These are phyloP conservation scores for Hipparchia sbordonii DNA, from an alignment of 2,888 invertebrate genomes.

Conservation along the genomic window DNA sequence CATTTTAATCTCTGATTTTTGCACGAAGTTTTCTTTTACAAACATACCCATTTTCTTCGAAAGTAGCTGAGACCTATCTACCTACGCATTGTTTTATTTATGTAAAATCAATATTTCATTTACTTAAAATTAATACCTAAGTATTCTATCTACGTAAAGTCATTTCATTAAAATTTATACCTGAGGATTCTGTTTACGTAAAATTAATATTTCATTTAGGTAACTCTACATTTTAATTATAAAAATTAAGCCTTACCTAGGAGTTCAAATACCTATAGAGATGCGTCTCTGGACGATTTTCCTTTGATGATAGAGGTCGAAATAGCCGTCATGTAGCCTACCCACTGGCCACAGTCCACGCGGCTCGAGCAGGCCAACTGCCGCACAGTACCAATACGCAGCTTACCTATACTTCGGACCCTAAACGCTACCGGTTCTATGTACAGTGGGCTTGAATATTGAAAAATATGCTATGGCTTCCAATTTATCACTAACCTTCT, in stretches of 20 bases:
- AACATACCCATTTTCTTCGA: too few species aligned
- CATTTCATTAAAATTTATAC: too few species aligned
- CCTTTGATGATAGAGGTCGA: not conserved
- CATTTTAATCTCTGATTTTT: too few species aligned
- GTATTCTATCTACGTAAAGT: too few species aligned
- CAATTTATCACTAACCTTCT: not conserved
- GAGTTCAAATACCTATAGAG: not conserved
- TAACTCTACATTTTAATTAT: not conserved
- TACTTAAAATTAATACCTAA: not conserved
- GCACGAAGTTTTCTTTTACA: too few species aligned
- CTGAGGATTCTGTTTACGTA: not conserved
- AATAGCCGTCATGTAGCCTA: not conserved
- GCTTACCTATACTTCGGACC: constrained; percentile 54
- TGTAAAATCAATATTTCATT: too few species aligned
- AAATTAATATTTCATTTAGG: too few species aligned
- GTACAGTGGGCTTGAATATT: constrained; percentile 51
- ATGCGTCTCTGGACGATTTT: not conserved
- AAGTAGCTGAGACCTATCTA: too few species aligned
- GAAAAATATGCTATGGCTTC: not conserved
- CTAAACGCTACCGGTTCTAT: constrained; percentile 56
- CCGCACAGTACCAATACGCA: constrained; percentile 46
- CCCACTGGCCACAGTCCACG: constrained; percentile 24
- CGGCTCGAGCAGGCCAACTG: constrained; percentile 48
- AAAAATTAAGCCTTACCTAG: not conserved
- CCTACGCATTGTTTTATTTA: too few species aligned